These are phyloP conservation scores for Cettia cetti DNA, from an alignment of 2,113 vertebrate species.

Conservation along the genomic window DNA sequence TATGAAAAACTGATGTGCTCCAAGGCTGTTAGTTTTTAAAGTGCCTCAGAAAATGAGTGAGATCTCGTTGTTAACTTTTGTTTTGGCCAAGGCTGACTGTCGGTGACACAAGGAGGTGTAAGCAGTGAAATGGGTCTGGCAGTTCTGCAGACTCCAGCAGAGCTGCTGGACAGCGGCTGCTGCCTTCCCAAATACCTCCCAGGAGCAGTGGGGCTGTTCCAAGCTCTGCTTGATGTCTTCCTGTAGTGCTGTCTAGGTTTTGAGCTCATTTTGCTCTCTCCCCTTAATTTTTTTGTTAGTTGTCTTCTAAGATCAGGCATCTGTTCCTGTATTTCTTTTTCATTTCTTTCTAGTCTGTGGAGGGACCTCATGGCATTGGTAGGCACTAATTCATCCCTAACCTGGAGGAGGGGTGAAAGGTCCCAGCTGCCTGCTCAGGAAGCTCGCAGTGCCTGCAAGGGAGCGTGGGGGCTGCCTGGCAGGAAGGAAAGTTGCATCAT, in stretches of 20 bases:
- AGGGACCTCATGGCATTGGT: not conserved
- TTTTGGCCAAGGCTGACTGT: not conserved
- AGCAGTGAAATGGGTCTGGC: not conserved
- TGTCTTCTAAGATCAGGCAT: not conserved
- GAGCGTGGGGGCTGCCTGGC: not conserved
- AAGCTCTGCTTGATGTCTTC: not conserved
- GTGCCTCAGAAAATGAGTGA: not conserved
- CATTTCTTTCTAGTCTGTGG: not conserved
- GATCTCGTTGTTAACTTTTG: not conserved
- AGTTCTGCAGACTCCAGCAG: not conserved
- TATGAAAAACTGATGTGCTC: not conserved
- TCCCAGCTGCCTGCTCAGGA: not conserved
- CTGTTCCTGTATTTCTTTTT: not conserved
- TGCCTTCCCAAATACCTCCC: not conserved
- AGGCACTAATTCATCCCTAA: not conserved
- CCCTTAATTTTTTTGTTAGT: not conserved
- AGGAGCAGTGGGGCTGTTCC: not conserved
- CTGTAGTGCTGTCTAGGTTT: not conserved
- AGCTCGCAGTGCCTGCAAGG: not conserved
- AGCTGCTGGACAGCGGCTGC: not conserved
- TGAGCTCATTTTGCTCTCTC: not conserved
- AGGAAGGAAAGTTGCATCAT: conserved; percentile 18
- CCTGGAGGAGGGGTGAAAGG: not conserved
- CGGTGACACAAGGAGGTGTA: not conserved
- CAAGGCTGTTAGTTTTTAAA: not conserved